Conservation (phyloP, 2,797 vertebrate species). For the Sebastes iracundus region DNA sequence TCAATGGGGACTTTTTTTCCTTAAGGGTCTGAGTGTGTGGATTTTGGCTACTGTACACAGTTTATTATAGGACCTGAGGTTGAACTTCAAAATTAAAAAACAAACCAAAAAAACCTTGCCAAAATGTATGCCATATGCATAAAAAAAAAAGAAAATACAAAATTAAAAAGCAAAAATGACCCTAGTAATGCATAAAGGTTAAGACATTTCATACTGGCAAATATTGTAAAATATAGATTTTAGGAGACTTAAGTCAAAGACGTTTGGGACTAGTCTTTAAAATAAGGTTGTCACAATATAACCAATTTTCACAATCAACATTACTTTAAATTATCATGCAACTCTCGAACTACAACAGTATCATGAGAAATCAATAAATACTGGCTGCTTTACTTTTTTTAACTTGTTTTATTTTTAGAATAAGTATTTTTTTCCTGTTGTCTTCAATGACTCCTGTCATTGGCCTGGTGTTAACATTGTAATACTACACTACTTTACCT, state of each 20-base stretch:
- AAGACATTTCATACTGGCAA: neutral
- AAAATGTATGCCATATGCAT: neutral
- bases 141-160: neutral
- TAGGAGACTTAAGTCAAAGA: neutral
- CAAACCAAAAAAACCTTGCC: rapidly evolving
- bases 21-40: neutral
- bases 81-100: neutral
- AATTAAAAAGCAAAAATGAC: no score
- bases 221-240: neutral
- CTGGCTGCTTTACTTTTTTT: neutral
- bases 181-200: neutral
- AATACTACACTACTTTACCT: neutral
- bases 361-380: neutral
- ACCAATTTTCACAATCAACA: rapidly evolving
- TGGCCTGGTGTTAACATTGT: neutral
- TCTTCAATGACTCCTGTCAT: neutral
- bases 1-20: neutral
- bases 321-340: neutral
- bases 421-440: neutral
- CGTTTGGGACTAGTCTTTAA: neutral
- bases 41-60: no score
- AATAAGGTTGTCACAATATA: neutral
- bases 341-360: neutral
- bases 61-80: neutral
- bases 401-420: neutral